Conservation (phyloP, 2,113 vertebrate species). For the Psophia crepitans region DNA sequence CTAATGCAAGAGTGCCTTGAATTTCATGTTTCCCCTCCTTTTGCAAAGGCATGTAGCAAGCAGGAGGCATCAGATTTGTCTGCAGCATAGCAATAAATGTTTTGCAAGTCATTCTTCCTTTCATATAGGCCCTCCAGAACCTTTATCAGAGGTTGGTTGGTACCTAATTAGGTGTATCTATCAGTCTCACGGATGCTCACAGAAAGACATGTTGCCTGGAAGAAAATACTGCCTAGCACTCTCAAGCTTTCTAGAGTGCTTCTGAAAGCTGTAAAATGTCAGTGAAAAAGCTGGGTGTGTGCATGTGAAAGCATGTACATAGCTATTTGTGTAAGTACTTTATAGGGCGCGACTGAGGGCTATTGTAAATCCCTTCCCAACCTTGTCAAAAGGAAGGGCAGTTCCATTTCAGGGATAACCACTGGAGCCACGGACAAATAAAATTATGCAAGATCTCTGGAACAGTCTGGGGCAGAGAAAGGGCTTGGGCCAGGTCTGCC, state of each 20-base stretch:
- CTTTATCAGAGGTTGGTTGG: background rate
- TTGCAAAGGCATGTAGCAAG: background rate
- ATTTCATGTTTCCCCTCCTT: background rate
- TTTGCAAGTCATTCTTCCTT: background rate
- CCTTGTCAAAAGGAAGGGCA: background rate
- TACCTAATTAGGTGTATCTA: accelerated
- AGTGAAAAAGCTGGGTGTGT: background rate
- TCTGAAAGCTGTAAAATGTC: background rate
- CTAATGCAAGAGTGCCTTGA: background rate
- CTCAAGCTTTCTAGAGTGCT: background rate
- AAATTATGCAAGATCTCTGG: background rate
- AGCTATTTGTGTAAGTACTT: background rate
- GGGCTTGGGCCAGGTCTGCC: background rate
- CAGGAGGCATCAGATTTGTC: background rate
- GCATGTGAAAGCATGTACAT: accelerated
- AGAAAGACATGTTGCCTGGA: background rate
- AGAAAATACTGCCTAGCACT: background rate
- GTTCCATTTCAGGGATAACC: background rate
- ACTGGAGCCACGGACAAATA: background rate
- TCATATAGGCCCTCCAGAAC: background rate
- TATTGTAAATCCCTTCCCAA: background rate
- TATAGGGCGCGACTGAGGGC: accelerated
- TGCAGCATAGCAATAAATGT: background rate
- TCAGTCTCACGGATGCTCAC: background rate
- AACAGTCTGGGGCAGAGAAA: background rate